Evolutionary conservation across 2,888 invertebrate genomes (phyloP), one percentile per base, ranked within the genome.

Genomic region (Ptychoptera albimana): DNA sequence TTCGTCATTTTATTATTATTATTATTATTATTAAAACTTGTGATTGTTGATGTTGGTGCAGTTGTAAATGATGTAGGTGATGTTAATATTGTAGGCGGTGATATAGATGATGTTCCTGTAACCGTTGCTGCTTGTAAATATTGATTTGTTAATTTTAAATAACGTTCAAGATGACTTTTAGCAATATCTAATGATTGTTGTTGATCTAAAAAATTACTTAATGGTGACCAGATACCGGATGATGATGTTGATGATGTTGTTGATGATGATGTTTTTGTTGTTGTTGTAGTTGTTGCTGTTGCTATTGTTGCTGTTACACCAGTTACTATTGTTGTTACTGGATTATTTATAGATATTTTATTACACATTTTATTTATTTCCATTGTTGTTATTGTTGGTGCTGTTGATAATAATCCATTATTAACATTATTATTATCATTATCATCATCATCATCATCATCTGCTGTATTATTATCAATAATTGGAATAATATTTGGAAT

Each of bases 121-220:
- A 7, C 23, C n/a, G 45, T 35, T n/a, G 47, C 35, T 12, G 50
- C 49, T 29, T 54, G 54, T 14, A 57, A 51, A 50, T 63, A 64
- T 46, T 59, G 54, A 46, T 54, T 55, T n/a, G 57, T 60, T 8
- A 61, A 50, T 37, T 54, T 47, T 4, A 57, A 46, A 34, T 60
- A 58, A 16, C 57, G 55, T 45, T 60, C 61, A 6, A 63, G 48
- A 42, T 63, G 61, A 50, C 61, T 65, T 45, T 60, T 62, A 3
- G 60, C 57, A 13, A 64, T 60, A 45, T 59, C 60, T 8, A 66
- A 46, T 5, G 57, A 52, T 32, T 54, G 57, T 45, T 60, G 59
- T 34, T 60, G 58, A 39, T 58, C 57, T 3, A 54, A 52, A 44
- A 60, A 60, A 47, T 58, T 56, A 4, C 54, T 47, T 12, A 52